These are phyloP conservation scores for Piprites chloris DNA, from an alignment of 2,113 vertebrate genomes.

Conservation along the genomic window DNA sequence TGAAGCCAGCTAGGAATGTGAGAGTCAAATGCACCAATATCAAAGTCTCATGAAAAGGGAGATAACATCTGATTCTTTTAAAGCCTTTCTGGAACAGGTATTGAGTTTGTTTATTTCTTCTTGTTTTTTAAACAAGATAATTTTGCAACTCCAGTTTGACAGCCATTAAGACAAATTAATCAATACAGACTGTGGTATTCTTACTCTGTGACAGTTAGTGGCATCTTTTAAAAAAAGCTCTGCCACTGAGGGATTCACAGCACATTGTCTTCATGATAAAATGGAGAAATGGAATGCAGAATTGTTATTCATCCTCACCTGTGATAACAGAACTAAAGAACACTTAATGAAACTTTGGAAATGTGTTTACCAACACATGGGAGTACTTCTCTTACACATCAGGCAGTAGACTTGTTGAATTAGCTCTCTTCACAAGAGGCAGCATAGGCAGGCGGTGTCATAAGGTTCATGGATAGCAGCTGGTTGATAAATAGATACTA, in stretches of 20 bases:
- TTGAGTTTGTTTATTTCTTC: not conserved
- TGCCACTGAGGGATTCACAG: not conserved
- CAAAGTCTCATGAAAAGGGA: not conserved
- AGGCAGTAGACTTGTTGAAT: not conserved
- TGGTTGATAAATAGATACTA: not conserved
- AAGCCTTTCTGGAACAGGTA: not conserved
- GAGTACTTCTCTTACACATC: not conserved
- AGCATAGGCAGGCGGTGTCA: not conserved
- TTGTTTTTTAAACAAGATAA: not conserved
- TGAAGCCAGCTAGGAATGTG: not conserved
- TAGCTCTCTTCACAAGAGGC: not conserved
- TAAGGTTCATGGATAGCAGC: not conserved
- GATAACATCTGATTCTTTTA: not conserved
- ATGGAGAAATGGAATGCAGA: not conserved
- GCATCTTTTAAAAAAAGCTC: not conserved
- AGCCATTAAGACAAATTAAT: not conserved
- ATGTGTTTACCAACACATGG: not conserved
- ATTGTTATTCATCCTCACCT: not conserved
- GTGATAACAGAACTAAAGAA: not conserved
- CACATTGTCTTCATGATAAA: not conserved
- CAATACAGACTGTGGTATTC: not conserved
- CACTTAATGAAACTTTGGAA: not conserved
- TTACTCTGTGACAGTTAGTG: not conserved
- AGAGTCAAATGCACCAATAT: not conserved
- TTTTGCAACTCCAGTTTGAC: not conserved